Percentiles rank a stretch among this genome's conserved stretches.
phyloP scores from a whole-genome alignment of 2,113 vertebrate genomes.

The Haliaeetus leucogaster region DNA sequence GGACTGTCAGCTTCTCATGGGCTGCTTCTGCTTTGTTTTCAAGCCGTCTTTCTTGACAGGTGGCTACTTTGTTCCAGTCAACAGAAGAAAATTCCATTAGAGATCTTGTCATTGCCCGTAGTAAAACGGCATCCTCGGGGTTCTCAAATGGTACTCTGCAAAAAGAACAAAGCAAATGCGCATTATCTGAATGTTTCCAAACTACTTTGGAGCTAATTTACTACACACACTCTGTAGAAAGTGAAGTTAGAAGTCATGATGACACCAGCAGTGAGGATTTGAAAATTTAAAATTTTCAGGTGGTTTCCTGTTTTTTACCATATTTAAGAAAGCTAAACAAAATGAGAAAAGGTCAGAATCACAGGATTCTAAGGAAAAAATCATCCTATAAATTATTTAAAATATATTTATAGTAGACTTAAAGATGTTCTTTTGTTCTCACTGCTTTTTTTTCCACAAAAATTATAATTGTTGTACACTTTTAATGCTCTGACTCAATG shows the following conservation, averaged over 20 bases:
- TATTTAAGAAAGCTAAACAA: background rate
- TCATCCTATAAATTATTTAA: background rate
- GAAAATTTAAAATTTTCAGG: background rate
- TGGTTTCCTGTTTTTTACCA: background rate
- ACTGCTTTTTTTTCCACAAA: fast-evolving
- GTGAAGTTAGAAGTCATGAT: background rate
- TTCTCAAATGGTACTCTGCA: slow-evolving; percentile 63
- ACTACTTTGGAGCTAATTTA: background rate
- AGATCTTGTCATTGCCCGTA: slow-evolving; percentile 64
- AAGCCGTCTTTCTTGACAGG: slow-evolving; percentile 54
- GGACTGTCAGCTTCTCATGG: slow-evolving; percentile 58
- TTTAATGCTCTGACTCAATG: background rate
- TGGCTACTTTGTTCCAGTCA: slow-evolving; percentile 72
- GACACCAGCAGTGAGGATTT: background rate
- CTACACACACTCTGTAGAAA: background rate
- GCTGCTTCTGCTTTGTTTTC: background rate
- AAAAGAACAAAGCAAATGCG: background rate
- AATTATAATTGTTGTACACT: background rate
- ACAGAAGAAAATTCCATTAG: slow-evolving; percentile 65
- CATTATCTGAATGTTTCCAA: background rate
- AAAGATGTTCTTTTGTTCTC: background rate
- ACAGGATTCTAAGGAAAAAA: background rate
- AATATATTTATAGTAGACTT: background rate
- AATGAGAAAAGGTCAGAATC: background rate
- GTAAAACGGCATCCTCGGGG: slow-evolving; percentile 58